Evolutionary conservation across 2,888 invertebrate species (phyloP), one percentile per base, ranked within the genome.

Genomic region (Andrena chrysosceles): DNA sequence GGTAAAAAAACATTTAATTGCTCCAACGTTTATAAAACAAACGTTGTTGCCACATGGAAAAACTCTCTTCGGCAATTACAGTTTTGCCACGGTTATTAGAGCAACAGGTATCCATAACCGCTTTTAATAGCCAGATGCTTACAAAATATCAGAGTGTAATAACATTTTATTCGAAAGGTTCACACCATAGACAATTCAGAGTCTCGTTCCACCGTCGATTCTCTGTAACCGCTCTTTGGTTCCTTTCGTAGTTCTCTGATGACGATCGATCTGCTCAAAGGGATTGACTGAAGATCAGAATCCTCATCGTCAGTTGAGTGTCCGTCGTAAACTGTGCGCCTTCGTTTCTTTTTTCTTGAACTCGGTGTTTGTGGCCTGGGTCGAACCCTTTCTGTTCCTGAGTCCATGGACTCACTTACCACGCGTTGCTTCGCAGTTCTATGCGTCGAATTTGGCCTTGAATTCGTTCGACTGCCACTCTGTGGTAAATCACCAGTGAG

Each of bases 271-370:
- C 73, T 78, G 26, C 56, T 78, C 6, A 80, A 84, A 33, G 64
- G 62, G 6, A 69, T 31, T 8, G 26, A 69, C 3, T 86, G 83
- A 1, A 87, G 42, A 26, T 93, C 93, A 3, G 94, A 94, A 86
- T 94, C 94, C 80, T 94, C 94, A 93, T 95, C 93, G 91, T 94
- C 90, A 90, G 94, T 90, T 90, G 94, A 91, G 87, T 94, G 90
- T 86, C 93, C 83, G 90, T 92, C 77, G 92, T 91, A 59, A 93
- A 94, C 87, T 90, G 92, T 89, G 90, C 92, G 81, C 92, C 91
- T 85, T 93, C 94, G 70, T 93, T 94, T 91, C 94, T 94, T 88
- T 94, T 91, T 93, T 94, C 93, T 89, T 0, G 87, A 78, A 0
- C 73, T 87, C 3, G 93, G 91, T 10, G 92, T 93, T 42, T 90